Conservation (phyloP, 2,888 invertebrate genomes). For the Tiliacea aurago region DNA sequence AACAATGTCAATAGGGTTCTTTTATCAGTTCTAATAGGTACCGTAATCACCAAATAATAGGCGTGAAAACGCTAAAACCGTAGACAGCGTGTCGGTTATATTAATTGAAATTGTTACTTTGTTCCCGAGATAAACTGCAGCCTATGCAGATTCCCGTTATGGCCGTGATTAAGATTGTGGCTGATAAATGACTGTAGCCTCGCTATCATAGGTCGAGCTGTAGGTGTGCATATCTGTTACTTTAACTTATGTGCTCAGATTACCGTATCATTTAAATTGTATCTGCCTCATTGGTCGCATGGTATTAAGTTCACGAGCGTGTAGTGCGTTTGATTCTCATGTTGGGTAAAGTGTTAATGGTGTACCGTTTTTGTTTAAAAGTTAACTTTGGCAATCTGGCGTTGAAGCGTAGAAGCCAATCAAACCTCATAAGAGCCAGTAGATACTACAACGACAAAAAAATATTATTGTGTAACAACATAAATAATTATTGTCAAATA, state of each 20-base stretch:
- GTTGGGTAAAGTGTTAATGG: background rate
- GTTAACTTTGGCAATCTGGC: background rate
- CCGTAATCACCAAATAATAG: slow-evolving; percentile 7
- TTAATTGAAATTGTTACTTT: slow-evolving; percentile 60
- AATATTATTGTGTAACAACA: too few species aligned
- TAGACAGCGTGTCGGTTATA: slow-evolving; percentile 17
- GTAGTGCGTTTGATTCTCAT: slow-evolving; percentile 29
- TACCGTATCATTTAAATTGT: slow-evolving; percentile 59
- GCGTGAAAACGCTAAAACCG: slow-evolving; percentile 15
- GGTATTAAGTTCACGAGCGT: slow-evolving; percentile 44
- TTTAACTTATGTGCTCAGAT: slow-evolving; percentile 58
- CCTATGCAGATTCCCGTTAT: slow-evolving; percentile 59
- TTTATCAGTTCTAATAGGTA: background rate
- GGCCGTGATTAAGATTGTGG: slow-evolving; percentile 56
- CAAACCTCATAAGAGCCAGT: too few species aligned
- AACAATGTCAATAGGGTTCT: background rate
- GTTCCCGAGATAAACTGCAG: slow-evolving; percentile 50
- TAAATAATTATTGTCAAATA: too few species aligned
- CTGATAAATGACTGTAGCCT: slow-evolving; percentile 54
- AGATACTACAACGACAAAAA: too few species aligned
- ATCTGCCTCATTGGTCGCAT: slow-evolving; percentile 50
- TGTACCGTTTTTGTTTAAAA: background rate
- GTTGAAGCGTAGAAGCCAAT: too few species aligned
- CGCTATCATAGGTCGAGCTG: slow-evolving; percentile 54
- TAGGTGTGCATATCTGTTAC: slow-evolving; percentile 59